A percentile compares a stretch with the other conserved stretches of the same genome.
Conservation (phyloP, 2,888 invertebrate species). For the Tinea semifulvella region DNA sequence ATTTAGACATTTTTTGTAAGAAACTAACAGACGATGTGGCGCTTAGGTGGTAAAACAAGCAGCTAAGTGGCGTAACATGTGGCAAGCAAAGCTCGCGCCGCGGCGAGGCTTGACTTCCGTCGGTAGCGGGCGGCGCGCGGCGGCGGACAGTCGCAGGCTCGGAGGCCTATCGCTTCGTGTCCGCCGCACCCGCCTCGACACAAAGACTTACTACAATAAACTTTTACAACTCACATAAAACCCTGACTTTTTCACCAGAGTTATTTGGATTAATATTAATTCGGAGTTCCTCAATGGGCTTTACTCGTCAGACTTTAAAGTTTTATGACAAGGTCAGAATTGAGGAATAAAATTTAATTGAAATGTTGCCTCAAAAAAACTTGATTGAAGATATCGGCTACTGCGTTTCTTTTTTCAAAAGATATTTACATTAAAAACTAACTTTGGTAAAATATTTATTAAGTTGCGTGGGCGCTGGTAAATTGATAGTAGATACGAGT, state of each 20-base stretch:
- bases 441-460: slow-evolving; percentile 4
- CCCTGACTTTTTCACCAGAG: slow-evolving; percentile 65
- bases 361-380: slow-evolving; percentile 56
- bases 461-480: slow-evolving; percentile 6
- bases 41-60: slow-evolving; percentile 10
- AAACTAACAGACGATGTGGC: slow-evolving; percentile 11
- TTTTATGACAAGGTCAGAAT: slow-evolving; percentile 63
- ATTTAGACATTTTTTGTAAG: slow-evolving; percentile 8
- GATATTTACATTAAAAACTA: slow-evolving; percentile 54
- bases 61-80: slow-evolving; percentile 9
- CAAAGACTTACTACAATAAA: slow-evolving; percentile 62
- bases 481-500: too few species aligned
- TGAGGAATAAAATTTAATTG: slow-evolving; percentile 67
- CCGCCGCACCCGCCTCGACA: slow-evolving; percentile 61
- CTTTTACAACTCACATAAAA: slow-evolving; percentile 65
- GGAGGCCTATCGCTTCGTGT: slow-evolving; percentile 17
- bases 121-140: neutral
- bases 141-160: neutral
- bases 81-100: slow-evolving; percentile 1
- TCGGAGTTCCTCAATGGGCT: slow-evolving; percentile 66
- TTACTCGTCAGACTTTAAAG: slow-evolving; percentile 65
- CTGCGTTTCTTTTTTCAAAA: slow-evolving; percentile 48
- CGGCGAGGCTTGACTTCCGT: slow-evolving; percentile 2
- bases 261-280: slow-evolving; percentile 68
- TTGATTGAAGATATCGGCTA: slow-evolving; percentile 64